These are phyloP conservation scores for Aythya fuligula DNA, from an alignment of 2,797 vertebrate genomes.

Conservation along the genomic window DNA sequence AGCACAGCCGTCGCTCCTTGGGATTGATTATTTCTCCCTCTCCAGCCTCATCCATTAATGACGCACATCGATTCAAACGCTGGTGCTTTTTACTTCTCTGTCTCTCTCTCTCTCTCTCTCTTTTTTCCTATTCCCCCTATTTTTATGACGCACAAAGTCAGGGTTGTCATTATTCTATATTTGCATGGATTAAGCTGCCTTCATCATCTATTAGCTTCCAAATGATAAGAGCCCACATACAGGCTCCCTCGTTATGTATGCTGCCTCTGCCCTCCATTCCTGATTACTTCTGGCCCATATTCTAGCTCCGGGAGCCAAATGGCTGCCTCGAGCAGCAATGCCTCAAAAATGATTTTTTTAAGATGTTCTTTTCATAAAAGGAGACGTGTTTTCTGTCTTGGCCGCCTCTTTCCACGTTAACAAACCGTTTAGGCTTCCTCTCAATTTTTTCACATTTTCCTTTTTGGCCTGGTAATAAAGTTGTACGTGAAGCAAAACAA, in stretches of 20 bases:
- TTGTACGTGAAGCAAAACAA: not conserved
- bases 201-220: slow-evolving; percentile 66
- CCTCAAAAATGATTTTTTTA: not conserved
- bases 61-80: slow-evolving; percentile 1
- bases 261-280: slow-evolving; percentile 42
- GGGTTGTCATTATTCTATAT: slow-evolving; percentile 69
- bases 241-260: slow-evolving; percentile 33
- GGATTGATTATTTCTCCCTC: slow-evolving; percentile 52
- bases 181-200: slow-evolving; percentile 67
- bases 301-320: slow-evolving; percentile 36
- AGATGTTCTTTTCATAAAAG: not conserved
- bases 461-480: not conserved
- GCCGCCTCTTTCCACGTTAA: not conserved
- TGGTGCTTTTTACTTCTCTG: slow-evolving; percentile 20
- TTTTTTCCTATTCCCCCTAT: not conserved
- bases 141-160: slow-evolving; percentile 59
- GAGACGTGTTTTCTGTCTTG: slow-evolving; percentile 40
- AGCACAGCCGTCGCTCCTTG: not conserved
- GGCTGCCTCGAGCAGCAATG: slow-evolving; percentile 48
- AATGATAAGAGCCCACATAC: slow-evolving; percentile 56
- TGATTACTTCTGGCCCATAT: slow-evolving; percentile 55
- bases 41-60: slow-evolving; percentile 30
- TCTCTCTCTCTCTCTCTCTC: not conserved
- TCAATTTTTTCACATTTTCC: not conserved
- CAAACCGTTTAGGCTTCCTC: not conserved